A percentile compares a stretch with the other conserved stretches of the same genome.
These are phyloP conservation scores for Ceratina japonica DNA, from an alignment of 1,140 invertebrate species.

Conservation along the genomic window DNA sequence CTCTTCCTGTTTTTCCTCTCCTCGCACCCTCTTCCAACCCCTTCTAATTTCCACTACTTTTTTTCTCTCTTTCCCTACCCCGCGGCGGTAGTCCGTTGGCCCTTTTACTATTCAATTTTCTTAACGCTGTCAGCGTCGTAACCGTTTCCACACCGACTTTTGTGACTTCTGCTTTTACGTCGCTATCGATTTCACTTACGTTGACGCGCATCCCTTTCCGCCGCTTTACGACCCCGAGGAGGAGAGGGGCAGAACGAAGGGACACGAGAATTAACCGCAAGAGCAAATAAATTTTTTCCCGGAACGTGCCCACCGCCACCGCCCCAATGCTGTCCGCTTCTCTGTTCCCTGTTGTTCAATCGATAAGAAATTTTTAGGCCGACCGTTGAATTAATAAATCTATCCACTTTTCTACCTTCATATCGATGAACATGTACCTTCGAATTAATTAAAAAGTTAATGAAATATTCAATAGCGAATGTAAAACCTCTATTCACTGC, in stretches of 20 bases:
- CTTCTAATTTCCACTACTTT: neutral
- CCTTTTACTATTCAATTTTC: conserved; percentile 33
- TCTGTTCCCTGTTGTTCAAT: neutral
- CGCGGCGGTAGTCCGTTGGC: neutral
- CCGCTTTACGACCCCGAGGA: conserved; percentile 32
- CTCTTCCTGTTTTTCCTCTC: neutral
- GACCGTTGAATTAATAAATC: too few species aligned
- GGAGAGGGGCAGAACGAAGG: neutral
- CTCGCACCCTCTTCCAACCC: neutral
- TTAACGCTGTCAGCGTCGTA: conserved; percentile 30
- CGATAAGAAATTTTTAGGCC: too few species aligned
- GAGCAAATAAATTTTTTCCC: conserved; percentile 15
- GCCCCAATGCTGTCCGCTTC: too few species aligned
- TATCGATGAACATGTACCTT: too few species aligned
- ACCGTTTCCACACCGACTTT: neutral
- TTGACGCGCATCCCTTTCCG: conserved; percentile 28
- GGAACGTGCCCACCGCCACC: too few species aligned
- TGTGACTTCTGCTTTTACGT: conserved; percentile 29
- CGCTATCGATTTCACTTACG: conserved; percentile 36
- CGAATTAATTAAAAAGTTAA: too few species aligned
- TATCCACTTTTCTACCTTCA: too few species aligned
- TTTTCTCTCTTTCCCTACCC: neutral
- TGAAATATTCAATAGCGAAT: too few species aligned
- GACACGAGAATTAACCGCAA: conserved; percentile 22
- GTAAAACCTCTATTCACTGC: too few species aligned